Conservation (phyloP, 2,113 vertebrate genomes). For the Coptodon rendalli region DNA sequence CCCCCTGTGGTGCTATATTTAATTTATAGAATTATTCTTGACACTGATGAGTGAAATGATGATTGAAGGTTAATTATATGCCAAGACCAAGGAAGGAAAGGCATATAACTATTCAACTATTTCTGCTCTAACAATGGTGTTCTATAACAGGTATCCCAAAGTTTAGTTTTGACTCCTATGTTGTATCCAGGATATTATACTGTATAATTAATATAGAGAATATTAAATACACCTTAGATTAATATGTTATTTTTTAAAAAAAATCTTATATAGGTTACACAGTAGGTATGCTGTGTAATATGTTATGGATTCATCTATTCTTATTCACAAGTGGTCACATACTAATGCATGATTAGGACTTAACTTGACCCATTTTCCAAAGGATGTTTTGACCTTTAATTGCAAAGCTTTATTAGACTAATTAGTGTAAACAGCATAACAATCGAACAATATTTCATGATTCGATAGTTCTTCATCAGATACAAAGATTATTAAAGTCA, state of each 20-base stretch:
- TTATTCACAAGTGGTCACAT: too few relatives aligned
- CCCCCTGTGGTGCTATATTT: background rate
- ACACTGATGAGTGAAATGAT: constrained; percentile 2
- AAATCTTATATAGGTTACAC: too few relatives aligned
- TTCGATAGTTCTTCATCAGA: background rate
- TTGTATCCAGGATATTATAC: background rate
- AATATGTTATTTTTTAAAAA: background rate
- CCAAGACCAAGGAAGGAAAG: background rate
- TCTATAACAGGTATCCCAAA: background rate
- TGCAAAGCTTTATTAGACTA: background rate
- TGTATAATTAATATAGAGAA: background rate
- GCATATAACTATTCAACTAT: background rate
- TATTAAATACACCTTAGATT: background rate
- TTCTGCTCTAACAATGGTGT: background rate
- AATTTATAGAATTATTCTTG: constrained; percentile 7
- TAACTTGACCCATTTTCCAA: background rate
- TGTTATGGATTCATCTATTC: too few relatives aligned
- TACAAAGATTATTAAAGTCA: background rate
- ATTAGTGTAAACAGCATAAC: background rate
- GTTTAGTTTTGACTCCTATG: background rate
- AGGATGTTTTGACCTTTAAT: constrained; percentile 3
- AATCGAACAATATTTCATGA: background rate
- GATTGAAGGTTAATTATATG: constrained; percentile 43
- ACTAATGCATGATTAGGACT: background rate
- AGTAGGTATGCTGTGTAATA: too few relatives aligned